Percentiles rank a stretch among this genome's conserved stretches.
phyloP scores from a whole-genome alignment of 2,113 vertebrate genomes.

The Aphyosemion australe region DNA sequence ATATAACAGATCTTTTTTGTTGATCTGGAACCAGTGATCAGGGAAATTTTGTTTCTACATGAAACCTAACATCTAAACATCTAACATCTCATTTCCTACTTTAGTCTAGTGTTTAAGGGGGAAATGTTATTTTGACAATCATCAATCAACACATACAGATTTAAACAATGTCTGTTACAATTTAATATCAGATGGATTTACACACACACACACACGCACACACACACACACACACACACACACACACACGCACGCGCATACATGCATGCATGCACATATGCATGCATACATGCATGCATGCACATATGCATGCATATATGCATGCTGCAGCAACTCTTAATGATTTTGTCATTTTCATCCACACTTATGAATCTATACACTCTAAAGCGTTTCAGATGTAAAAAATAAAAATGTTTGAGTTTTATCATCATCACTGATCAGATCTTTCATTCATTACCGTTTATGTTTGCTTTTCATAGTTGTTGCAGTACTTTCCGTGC shows the following conservation, averaged over 20 bases:
- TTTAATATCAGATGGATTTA: no score
- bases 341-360: slow-evolving; percentile 14
- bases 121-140: not conserved
- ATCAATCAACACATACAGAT: not conserved
- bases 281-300: no score
- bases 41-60: not conserved
- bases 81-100: not conserved
- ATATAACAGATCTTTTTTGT: slow-evolving; percentile 2
- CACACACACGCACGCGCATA: no score
- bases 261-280: no score
- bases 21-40: not conserved
- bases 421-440: not conserved
- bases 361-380: not conserved
- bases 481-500: no score
- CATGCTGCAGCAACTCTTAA: slow-evolving; percentile 6
- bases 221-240: no score
- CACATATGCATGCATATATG: slow-evolving; percentile 6
- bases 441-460: no score
- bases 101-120: not conserved
- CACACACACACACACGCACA: no score
- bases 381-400: not conserved
- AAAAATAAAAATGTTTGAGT: not conserved
- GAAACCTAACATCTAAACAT: no score
- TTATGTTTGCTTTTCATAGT: no score
- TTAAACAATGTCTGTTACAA: not conserved